phyloP scores from a whole-genome alignment of 2,888 invertebrate genomes.

The Deladenus siricidicola region DNA sequence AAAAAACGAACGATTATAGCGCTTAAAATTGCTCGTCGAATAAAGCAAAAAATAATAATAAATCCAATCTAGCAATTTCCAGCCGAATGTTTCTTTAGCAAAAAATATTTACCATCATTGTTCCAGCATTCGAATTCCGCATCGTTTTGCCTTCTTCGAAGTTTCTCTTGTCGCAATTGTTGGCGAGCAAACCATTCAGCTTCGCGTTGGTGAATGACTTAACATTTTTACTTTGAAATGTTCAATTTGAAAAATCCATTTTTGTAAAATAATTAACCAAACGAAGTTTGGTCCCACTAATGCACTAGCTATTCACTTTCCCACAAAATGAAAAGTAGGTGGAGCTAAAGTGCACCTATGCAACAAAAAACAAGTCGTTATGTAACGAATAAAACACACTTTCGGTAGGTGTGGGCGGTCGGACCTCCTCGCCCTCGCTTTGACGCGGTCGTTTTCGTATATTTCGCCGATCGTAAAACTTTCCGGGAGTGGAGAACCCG shows the following conservation, averaged over 20 bases:
- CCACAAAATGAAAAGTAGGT: too few species aligned
- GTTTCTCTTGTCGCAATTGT: slow-evolving; percentile 40
- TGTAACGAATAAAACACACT: too few species aligned
- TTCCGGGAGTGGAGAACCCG: background rate
- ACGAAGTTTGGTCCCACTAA: too few species aligned
- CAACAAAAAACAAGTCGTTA: too few species aligned
- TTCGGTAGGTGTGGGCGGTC: slow-evolving; percentile 50
- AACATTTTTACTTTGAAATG: slow-evolving; percentile 5
- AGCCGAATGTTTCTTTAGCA: background rate
- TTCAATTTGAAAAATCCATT: background rate
- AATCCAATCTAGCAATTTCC: too few species aligned
- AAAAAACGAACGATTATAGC: too few species aligned
- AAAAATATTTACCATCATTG: slow-evolving; percentile 20
- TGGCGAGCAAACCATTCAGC: slow-evolving; percentile 50
- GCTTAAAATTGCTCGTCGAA: too few species aligned
- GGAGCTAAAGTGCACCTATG: too few species aligned
- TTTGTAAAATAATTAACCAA: background rate
- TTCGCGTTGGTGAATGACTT: slow-evolving; percentile 47
- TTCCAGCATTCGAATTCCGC: slow-evolving; percentile 28
- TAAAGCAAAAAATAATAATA: too few species aligned
- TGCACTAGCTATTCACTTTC: too few species aligned
- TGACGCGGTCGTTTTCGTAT: slow-evolving; percentile 26
- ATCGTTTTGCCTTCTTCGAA: slow-evolving; percentile 23
- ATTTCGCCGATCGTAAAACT: slow-evolving; percentile 1
- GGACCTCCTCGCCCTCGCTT: slow-evolving; percentile 28